phyloP scores from a whole-genome alignment of 2,888 invertebrate genomes.

The Nipponacmea schrenckii region DNA sequence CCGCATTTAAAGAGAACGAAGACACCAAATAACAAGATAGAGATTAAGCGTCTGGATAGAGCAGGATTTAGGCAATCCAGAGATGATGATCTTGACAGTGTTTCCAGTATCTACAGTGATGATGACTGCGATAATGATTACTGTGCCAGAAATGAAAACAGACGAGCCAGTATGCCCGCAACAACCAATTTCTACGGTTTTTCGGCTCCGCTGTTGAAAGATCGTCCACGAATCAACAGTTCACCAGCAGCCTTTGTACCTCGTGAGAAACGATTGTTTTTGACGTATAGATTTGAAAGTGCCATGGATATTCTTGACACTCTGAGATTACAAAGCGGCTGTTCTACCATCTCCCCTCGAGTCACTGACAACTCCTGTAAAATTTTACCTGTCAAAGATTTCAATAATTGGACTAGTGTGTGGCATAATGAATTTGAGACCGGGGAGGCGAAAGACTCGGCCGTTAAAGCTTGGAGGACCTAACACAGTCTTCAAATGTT shows the following conservation, averaged over 20 bases:
- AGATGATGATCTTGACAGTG: background rate
- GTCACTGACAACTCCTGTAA: constrained; percentile 23
- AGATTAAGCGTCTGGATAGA: background rate
- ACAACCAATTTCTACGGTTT: background rate
- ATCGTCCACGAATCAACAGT: background rate
- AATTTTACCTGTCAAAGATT: constrained; percentile 76
- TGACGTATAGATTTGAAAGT: constrained; percentile 56
- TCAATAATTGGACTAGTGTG: constrained; percentile 93
- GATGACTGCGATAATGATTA: background rate
- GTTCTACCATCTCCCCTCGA: constrained; percentile 48
- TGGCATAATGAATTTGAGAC: constrained; percentile 73
- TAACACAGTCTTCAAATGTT: too few species aligned
- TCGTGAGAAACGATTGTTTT: constrained; percentile 45
- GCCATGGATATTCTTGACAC: constrained; percentile 63
- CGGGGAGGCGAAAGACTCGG: too few species aligned
- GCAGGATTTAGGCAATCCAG: background rate
- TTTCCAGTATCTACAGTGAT: background rate
- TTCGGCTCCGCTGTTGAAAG: background rate
- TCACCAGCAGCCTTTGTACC: constrained; percentile 26
- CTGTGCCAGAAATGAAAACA: background rate
- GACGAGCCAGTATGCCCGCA: background rate
- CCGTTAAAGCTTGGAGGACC: too few species aligned
- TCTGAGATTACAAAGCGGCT: constrained; percentile 39
- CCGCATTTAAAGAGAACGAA: constrained; percentile 41
- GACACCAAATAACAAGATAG: constrained; percentile 42